Evolutionary conservation across 2,797 vertebrate genomes (phyloP), one percentile per base, ranked within the genome.

Genomic region (Semaprochilodus insignis): DNA sequence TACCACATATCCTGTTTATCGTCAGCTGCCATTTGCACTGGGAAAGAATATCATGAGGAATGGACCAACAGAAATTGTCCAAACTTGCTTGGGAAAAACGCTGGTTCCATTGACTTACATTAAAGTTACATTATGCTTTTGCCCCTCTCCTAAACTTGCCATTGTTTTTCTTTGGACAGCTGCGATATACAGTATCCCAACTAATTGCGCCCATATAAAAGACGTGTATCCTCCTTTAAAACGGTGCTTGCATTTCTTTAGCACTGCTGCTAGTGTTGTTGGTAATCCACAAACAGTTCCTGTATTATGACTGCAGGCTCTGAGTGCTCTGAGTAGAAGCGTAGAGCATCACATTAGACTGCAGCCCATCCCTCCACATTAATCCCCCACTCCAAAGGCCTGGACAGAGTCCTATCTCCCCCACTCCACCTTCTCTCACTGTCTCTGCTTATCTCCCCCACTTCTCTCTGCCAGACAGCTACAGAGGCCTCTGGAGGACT

Each of bases 381-480:
- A 74, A 79, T 82, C 78, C 87, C 74, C 70, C 71, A 83, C 85
- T 77, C 81, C 67, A 83, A 69, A 44, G 21, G 23, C 31, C 69
- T 86, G 77, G 80, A 88, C 72, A n/a, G 80, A 52, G 15, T 78
- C 85, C 87, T 88, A 83, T 93, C 92, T 90, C 71, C 75, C 21
- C 86, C 19, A 62, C 34, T 87, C 83, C 91, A 91, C 85, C 86
- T 86, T 90, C 84, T 77, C 89, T 81, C 60, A 84, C 88, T 90
- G 90, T 91, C 88, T 88, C 89, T 86, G 90, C 90, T 92, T 90
- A 92, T 92, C 91, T 90, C 81, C 4, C 55, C 85, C 78, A 83
- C 81, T 81, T 82, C 86, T 83, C 67, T 40, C 25, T 66, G 82
- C 86, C 89, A 83, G 80, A 76, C 80, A 34, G 82, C 82, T 76